Evolutionary conservation across 1,140 invertebrate genomes (phyloP).

Genomic region (Penaeus japonicus): DNA sequence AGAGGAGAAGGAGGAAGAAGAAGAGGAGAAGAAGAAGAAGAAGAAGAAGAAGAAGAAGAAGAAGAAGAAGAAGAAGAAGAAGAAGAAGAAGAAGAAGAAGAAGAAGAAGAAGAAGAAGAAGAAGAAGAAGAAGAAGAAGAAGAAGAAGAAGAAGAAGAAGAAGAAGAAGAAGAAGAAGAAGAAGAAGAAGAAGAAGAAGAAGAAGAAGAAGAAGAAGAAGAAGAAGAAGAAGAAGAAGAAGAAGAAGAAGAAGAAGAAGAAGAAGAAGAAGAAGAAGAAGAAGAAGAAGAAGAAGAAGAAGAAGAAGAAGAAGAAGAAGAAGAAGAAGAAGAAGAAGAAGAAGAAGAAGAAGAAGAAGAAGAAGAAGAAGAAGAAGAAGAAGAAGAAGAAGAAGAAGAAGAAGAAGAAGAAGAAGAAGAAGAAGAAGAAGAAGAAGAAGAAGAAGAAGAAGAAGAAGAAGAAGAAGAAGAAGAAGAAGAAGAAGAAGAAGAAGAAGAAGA

Average conservation of each 20-base stretch:
- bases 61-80: not conserved
- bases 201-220: not conserved
- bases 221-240: not conserved
- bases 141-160: not conserved
- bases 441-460: not conserved
- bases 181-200: not conserved
- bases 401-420: not conserved
- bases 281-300: not conserved
- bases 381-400: not conserved
- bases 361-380: not conserved
- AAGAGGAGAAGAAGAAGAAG: not conserved
- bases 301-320: not conserved
- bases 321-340: not conserved
- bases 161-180: not conserved
- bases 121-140: not conserved
- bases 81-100: not conserved
- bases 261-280: not conserved
- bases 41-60: not conserved
- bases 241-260: not conserved
- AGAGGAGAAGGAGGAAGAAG: not conserved
- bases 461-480: not conserved
- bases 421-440: not conserved
- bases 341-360: not conserved
- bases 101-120: not conserved
- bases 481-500: not conserved